Conservation (phyloP, 1,140 invertebrate species). For the Drosophila orena region DNA sequence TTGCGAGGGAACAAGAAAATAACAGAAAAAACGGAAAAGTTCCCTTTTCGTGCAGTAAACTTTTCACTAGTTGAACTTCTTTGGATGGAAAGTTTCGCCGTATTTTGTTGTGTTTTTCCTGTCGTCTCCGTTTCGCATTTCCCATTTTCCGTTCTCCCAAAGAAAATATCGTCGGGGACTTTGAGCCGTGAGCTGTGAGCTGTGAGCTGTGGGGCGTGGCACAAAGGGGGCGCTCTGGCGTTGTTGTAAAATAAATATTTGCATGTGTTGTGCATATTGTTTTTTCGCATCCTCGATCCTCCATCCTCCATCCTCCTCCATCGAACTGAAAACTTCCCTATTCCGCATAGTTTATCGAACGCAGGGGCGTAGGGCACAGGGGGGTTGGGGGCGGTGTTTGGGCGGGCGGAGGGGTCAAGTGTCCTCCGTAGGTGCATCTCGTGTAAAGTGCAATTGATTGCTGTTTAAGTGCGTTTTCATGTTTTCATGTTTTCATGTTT, state of each 20-base stretch:
- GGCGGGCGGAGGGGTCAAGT: slow-evolving; percentile 37
- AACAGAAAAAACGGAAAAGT: slow-evolving; percentile 24
- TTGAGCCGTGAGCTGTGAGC: slow-evolving; percentile 40
- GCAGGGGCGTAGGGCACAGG: no score
- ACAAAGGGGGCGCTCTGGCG: slow-evolving; percentile 1
- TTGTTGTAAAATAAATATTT: slow-evolving; percentile 58
- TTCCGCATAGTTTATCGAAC: slow-evolving; percentile 19
- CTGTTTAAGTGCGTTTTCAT: slow-evolving; percentile 60
- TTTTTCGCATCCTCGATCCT: slow-evolving; percentile 6
- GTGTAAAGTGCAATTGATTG: slow-evolving; percentile 63
- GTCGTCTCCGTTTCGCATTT: neutral
- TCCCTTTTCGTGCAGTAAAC: slow-evolving; percentile 31
- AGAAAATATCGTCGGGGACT: slow-evolving; percentile 38
- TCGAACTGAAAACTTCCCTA: neutral
- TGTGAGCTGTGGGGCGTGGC: slow-evolving; percentile 25
- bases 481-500: slow-evolving; percentile 43
- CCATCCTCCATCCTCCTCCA: neutral
- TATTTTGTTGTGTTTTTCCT: slow-evolving; percentile 30
- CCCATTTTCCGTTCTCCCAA: slow-evolving; percentile 11
- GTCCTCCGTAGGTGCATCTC: slow-evolving; percentile 50
- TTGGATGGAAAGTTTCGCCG: slow-evolving; percentile 45
- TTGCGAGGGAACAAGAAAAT: neutral
- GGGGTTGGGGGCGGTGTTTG: neutral
- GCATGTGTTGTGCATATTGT: slow-evolving; percentile 56
- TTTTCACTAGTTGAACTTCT: slow-evolving; percentile 60